Conservation (phyloP, 2,797 vertebrate genomes). For the Chloroceryle inda region DNA sequence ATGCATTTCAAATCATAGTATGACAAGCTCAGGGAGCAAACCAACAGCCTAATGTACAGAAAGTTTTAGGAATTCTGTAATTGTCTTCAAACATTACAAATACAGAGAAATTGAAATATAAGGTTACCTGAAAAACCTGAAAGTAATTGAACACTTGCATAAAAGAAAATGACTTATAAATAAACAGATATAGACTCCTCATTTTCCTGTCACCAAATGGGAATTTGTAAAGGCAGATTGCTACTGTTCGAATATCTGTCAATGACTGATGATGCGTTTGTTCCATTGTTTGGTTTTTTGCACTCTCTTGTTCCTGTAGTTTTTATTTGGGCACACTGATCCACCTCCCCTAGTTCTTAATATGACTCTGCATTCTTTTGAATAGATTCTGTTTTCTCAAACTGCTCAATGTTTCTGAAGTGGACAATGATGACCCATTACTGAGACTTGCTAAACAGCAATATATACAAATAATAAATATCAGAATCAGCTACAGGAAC, state of each 20-base stretch:
- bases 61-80: not conserved
- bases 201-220: not conserved
- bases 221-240: not conserved
- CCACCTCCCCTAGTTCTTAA: not conserved
- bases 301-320: not conserved
- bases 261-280: accelerated
- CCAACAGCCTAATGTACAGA: not conserved
- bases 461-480: not conserved
- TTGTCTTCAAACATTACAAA: not conserved
- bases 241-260: not conserved
- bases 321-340: not conserved
- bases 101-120: not conserved
- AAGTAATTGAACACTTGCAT: not conserved
- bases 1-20: not conserved
- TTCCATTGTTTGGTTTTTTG: accelerated
- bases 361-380: not conserved
- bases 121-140: not conserved
- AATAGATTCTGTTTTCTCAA: not conserved
- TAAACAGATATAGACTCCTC: not conserved
- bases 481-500: not conserved
- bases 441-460: not conserved
- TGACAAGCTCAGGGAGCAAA: not conserved
- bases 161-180: not conserved
- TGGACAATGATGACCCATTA: not conserved
- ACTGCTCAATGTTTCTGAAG: not conserved